Evolutionary conservation across 1,140 invertebrate species (phyloP).

Genomic region (Limonius californicus): DNA sequence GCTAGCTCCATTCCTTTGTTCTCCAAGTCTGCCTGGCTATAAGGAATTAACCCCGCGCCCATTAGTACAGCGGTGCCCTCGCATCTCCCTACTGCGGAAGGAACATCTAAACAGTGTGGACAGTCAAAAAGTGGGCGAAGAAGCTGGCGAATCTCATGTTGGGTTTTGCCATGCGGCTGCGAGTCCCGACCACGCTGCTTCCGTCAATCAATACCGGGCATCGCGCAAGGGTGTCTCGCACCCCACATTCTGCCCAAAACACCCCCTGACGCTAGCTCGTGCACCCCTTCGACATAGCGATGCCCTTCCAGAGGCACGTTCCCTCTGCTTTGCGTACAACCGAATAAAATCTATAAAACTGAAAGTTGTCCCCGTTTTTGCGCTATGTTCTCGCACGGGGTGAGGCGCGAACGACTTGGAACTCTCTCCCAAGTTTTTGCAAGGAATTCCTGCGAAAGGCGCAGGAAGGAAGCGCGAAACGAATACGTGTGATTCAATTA

Average conservation of each 20-base stretch:
- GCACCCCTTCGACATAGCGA: conserved; percentile 17
- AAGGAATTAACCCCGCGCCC: too few relatives aligned
- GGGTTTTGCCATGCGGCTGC: conserved; percentile 7
- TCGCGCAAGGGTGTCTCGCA: conserved; percentile 26
- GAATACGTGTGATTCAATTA: too few relatives aligned
- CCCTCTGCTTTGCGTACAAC: not conserved
- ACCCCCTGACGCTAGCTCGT: not conserved
- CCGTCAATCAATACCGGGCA: conserved; percentile 28
- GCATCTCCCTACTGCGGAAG: not conserved
- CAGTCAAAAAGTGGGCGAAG: not conserved
- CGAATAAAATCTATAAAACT: not conserved
- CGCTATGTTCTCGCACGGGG: not conserved
- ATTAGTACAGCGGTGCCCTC: too few relatives aligned
- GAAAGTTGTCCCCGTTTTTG: not conserved
- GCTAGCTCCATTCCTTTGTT: too few relatives aligned
- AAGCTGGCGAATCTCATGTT: not conserved
- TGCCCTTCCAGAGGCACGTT: not conserved
- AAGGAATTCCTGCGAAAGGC: too few relatives aligned
- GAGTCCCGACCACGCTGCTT: conserved; percentile 22
- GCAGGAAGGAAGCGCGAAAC: too few relatives aligned
- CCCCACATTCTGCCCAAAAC: conserved; percentile 13
- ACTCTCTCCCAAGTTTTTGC: too few relatives aligned
- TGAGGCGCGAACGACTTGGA: too few relatives aligned
- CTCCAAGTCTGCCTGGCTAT: too few relatives aligned
- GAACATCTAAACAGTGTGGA: not conserved